phyloP scores from a whole-genome alignment of 2,888 invertebrate species.

The Cataglyphis albicans region DNA sequence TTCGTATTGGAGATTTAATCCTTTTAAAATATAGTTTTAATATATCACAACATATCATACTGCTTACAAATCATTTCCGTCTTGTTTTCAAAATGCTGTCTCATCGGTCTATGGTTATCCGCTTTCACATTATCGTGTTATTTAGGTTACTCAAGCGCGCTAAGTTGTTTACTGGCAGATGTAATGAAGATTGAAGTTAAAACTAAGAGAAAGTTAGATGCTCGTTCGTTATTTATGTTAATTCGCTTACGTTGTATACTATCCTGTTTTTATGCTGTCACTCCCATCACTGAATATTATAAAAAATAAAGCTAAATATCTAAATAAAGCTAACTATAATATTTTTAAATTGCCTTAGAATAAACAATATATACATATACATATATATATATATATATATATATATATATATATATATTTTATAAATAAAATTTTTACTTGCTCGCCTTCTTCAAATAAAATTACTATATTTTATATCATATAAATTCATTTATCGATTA shows the following conservation, averaged over 20 bases:
- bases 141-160: constrained; percentile 46
- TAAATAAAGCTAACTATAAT: no score
- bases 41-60: not conserved
- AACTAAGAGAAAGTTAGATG: constrained; percentile 32
- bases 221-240: constrained; percentile 42
- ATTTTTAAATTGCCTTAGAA: not conserved
- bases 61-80: constrained; percentile 19
- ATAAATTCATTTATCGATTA: not conserved
- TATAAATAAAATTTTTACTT: not conserved
- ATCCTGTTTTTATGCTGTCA: not conserved
- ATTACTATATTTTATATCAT: not conserved
- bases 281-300: constrained; percentile 5
- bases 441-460: not conserved
- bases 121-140: constrained; percentile 42
- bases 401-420: not conserved
- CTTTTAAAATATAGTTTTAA: not conserved
- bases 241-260: constrained; percentile 26
- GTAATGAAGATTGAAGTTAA: constrained; percentile 51
- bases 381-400: not conserved
- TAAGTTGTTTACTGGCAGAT: constrained; percentile 45
- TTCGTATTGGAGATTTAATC: not conserved
- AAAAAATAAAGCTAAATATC: constrained; percentile 1
- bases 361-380: not conserved
- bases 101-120: constrained; percentile 21
- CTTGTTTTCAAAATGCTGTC: constrained; percentile 40